Base-by-base conservation (phyloP, 2,113 vertebrate genomes). In the Phyllostomus discolor region DNA sequence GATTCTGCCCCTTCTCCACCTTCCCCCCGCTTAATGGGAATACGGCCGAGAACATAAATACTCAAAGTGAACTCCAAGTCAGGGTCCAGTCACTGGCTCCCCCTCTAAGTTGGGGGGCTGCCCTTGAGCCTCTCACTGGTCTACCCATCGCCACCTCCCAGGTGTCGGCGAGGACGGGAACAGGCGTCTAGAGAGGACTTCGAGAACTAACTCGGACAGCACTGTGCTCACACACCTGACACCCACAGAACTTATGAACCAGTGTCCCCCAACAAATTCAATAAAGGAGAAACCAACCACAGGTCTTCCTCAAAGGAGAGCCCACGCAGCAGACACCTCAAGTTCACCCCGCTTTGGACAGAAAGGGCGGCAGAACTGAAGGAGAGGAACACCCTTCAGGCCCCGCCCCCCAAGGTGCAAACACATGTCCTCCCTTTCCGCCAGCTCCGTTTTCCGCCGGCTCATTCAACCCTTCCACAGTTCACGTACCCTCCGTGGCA, bases 321-420 rank as follows among this genome's bases (percentile, higher is more conserved):
- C n/a, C 73, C 76, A 76, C 46, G 43, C 15, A 46, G 10, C 41
- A 41, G 26, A 89, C 43, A 38, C 16, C 70, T 35, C 46, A 72
- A 72, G 41, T 78, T 86, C n/a, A 95, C 19, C 22, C 70, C 76
- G 59, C 46, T 84, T 33, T 62, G 73, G 92, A n/a, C 90, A 87
- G 16, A 59, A 54, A 31, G 3, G 0, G 54, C 38, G 52, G 81
- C 72, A 16, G 31, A 41, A 79, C 7, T 59, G 2, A 97, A 89
- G 67, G 0, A 72, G 15, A 48, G 26, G 5, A 50, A 48, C 16
- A 66, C 28, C 76, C 46, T 48, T 50, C 11, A 88, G 28, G 33
- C 38, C 1, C 33, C 52, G 11, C 10, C 11, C 22, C 59, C 26
- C 6, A 59, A 78, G 10, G 3, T n/a, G 72, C 24, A 86, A 54